Conservation (phyloP, 1,140 invertebrate species). For the Nautilus pompilius region DNA sequence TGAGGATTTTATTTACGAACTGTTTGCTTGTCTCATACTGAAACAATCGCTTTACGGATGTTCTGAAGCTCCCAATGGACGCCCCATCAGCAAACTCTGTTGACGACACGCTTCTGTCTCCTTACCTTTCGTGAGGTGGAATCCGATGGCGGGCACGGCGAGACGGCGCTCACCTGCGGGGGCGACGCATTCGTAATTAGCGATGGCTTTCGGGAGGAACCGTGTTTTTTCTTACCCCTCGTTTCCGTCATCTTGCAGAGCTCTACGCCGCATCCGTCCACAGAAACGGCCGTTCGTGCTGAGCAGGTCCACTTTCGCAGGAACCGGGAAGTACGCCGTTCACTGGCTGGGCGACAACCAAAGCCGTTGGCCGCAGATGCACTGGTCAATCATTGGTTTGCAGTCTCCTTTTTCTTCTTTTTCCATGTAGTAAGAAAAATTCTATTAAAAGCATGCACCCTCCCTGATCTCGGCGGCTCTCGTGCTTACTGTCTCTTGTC, state of each 20-base stretch:
- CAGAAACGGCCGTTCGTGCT: constrained; percentile 71
- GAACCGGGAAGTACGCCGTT: constrained; percentile 73
- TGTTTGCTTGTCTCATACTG: no score
- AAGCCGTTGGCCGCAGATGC: constrained; percentile 25
- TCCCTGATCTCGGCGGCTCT: not conserved
- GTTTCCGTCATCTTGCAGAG: no score
- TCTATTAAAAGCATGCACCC: not conserved
- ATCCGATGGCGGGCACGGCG: not conserved
- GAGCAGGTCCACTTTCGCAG: constrained; percentile 75
- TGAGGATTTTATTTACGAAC: no score
- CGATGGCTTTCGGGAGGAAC: not conserved
- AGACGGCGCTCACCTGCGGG: not conserved
- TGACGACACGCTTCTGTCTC: not conserved
- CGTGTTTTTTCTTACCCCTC: constrained; percentile 10
- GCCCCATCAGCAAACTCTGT: no score
- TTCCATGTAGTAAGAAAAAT: not conserved
- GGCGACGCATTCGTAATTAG: not conserved
- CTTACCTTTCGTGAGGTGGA: not conserved
- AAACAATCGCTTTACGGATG: no score
- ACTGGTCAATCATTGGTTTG: constrained; percentile 37
- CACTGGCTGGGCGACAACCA: constrained; percentile 76
- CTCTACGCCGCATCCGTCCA: constrained; percentile 25
- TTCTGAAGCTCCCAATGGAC: no score
- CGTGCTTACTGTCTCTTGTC: not conserved
- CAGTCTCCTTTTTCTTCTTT: not conserved